These are phyloP conservation scores for Platorchestia sp. DNA, from an alignment of 1,140 invertebrate species.

Conservation along the genomic window DNA sequence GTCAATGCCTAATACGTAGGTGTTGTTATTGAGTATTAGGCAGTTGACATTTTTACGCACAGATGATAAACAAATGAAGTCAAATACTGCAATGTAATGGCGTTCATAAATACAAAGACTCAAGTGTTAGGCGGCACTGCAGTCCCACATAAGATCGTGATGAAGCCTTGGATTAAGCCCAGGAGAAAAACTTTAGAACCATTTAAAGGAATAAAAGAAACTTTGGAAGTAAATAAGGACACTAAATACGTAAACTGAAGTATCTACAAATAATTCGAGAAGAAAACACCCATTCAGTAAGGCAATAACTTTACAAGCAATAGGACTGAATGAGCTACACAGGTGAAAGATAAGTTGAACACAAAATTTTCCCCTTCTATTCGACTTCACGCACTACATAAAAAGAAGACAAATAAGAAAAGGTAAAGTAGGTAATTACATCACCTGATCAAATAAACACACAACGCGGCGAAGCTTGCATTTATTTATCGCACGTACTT, in stretches of 20 bases:
- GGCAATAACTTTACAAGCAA: background rate
- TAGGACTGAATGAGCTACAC: background rate
- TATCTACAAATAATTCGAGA: background rate
- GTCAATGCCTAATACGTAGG: no score
- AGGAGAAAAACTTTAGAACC: background rate
- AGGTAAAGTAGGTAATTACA: background rate
- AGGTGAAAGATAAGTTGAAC: background rate
- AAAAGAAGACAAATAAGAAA: no score
- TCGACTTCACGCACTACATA: background rate
- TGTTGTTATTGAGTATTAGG: no score
- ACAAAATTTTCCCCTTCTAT: background rate
- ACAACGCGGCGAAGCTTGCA: background rate
- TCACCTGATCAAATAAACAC: no score
- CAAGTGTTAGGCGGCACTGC: no score
- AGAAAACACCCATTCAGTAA: background rate
- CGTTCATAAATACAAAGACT: background rate
- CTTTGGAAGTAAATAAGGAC: background rate
- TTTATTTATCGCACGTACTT: background rate
- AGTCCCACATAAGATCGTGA: background rate
- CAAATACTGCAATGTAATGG: background rate
- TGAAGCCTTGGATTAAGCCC: background rate
- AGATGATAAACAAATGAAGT: background rate
- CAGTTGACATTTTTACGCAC: no score
- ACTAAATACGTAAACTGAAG: background rate
- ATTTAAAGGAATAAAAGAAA: background rate